Percentiles rank a stretch among this genome's conserved stretches.
Conservation (phyloP, 1,140 invertebrate species). For the Scaptodrosophila lebanonensis region DNA sequence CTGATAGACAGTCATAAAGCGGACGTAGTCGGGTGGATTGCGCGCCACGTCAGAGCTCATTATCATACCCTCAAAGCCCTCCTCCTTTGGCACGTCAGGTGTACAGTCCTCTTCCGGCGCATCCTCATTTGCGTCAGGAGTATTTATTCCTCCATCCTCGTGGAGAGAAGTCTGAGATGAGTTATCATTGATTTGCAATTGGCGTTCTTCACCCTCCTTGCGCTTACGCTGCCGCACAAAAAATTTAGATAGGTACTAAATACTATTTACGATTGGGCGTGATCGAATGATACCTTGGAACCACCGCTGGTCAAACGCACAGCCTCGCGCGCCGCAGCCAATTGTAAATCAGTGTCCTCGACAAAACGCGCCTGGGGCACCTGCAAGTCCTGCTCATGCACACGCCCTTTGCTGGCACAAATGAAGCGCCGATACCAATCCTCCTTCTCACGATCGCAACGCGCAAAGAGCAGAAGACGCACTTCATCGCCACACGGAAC, state of each 20-base stretch:
- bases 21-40: conserved; percentile 59
- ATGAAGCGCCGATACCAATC: conserved; percentile 83
- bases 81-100: conserved; percentile 25
- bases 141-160: conserved; percentile 31
- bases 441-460: conserved; percentile 92
- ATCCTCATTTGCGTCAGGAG: conserved; percentile 42
- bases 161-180: not conserved
- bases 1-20: conserved; percentile 74
- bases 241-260: not conserved
- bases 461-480: conserved; percentile 84
- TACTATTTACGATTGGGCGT: no score
- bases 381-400: conserved; percentile 64
- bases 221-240: not conserved
- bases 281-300: not conserved
- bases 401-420: conserved; percentile 56
- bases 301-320: conserved; percentile 26
- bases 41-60: conserved; percentile 64
- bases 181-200: not conserved
- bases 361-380: conserved; percentile 56
- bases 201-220: conserved; percentile 20
- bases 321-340: conserved; percentile 52
- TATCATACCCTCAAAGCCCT: conserved; percentile 58
- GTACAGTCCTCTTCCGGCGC: conserved; percentile 26
- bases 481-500: conserved; percentile 73
- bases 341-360: conserved; percentile 60